These are phyloP conservation scores for Bujurquina vittata DNA, from an alignment of 2,113 vertebrate species.

Conservation along the genomic window DNA sequence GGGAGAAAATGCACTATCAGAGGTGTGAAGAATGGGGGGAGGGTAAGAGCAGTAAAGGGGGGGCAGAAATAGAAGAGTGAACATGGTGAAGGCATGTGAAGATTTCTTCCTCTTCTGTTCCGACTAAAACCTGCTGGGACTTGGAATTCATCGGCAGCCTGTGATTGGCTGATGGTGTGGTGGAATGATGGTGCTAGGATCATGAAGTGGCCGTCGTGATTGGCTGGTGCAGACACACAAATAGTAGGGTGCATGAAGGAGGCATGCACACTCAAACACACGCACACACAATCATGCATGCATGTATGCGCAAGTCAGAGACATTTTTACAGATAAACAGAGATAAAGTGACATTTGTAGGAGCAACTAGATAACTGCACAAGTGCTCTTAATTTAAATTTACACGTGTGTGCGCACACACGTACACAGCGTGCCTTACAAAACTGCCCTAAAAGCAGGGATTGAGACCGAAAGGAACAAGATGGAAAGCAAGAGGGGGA, in stretches of 20 bases:
- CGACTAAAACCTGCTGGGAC: slow-evolving; percentile 58
- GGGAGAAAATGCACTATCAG: background rate
- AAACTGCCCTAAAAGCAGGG: slow-evolving; percentile 29
- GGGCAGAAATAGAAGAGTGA: slow-evolving; percentile 1
- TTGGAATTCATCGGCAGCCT: slow-evolving; percentile 48
- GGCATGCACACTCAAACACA: slow-evolving; percentile 5
- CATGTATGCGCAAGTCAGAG: background rate
- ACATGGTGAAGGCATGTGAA: slow-evolving; percentile 39
- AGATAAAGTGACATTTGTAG: rapidly evolving
- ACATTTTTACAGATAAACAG: background rate
- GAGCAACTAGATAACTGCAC: background rate
- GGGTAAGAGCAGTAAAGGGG: background rate
- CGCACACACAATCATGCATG: slow-evolving; percentile 6
- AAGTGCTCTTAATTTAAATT: slow-evolving; percentile 11
- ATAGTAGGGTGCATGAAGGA: slow-evolving; percentile 19
- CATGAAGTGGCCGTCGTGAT: slow-evolving; percentile 50
- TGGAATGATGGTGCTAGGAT: slow-evolving; percentile 71
- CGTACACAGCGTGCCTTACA: slow-evolving; percentile 14
- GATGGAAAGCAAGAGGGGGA: background rate
- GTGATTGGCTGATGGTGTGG: slow-evolving; percentile 69
- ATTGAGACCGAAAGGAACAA: slow-evolving; percentile 35
- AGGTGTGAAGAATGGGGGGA: background rate
- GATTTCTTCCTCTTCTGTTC: slow-evolving; percentile 22
- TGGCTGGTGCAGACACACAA: slow-evolving; percentile 49
- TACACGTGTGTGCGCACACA: slow-evolving; percentile 21